Evolutionary conservation across 2,113 vertebrate genomes (phyloP).

Genomic region (Ptychochromis oligacanthus): DNA sequence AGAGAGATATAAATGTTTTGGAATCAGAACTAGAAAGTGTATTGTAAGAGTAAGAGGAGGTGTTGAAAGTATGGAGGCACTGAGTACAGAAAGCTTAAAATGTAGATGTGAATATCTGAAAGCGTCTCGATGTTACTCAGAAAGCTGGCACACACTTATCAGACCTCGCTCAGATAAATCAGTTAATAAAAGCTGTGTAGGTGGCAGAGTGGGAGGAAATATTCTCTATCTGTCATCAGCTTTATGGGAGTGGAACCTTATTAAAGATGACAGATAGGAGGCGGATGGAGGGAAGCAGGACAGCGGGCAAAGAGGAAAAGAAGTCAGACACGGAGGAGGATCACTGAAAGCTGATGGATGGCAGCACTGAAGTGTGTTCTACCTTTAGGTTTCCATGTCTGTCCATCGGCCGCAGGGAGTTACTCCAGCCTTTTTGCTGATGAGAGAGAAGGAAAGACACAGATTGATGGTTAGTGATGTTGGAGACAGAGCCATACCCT

Average conservation of each 20-base stretch:
- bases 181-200: background rate
- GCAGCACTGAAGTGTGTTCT: background rate
- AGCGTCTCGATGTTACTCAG: background rate
- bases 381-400: conserved; percentile 57
- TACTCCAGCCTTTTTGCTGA: conserved; percentile 55
- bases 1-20: background rate
- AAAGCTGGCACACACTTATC: background rate
- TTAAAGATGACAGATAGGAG: conserved; percentile 48
- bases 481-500: background rate
- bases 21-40: background rate
- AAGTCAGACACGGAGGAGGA: background rate
- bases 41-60: background rate
- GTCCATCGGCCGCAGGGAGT: conserved; percentile 63
- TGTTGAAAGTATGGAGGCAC: background rate
- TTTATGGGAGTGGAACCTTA: conserved; percentile 17
- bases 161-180: background rate
- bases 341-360: conserved; percentile 13
- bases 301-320: background rate
- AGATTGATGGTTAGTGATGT: background rate
- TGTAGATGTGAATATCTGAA: background rate
- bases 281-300: conserved; percentile 5
- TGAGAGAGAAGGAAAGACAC: background rate
- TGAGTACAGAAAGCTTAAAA: background rate
- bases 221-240: conserved; percentile 23
- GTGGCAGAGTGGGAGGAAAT: conserved; percentile 3